Conservation (phyloP, 2,113 vertebrate species). For the Erpornis zantholeuca region DNA sequence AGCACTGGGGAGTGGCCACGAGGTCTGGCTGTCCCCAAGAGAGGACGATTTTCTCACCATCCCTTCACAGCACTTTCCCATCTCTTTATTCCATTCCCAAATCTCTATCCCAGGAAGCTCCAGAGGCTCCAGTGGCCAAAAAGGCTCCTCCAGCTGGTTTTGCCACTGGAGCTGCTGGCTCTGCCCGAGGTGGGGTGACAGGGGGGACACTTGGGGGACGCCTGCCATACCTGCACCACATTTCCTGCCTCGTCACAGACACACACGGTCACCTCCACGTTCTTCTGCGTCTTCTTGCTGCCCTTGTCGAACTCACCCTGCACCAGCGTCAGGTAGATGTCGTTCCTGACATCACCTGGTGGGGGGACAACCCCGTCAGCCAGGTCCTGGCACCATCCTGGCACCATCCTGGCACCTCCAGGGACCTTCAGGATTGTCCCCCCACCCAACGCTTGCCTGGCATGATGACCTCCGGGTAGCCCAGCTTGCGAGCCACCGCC, state of each 20-base stretch:
- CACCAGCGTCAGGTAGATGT: slow-evolving; percentile 65
- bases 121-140: background rate
- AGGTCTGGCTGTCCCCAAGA: background rate
- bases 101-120: background rate
- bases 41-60: background rate
- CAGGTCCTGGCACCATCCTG: too few species aligned
- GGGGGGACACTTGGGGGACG: background rate
- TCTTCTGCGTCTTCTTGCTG: slow-evolving; percentile 66
- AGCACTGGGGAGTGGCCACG: accelerated
- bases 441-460: slow-evolving; percentile 67
- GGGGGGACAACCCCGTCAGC: background rate
- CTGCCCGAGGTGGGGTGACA: accelerated
- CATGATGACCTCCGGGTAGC: slow-evolving; percentile 88
- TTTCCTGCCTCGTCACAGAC: slow-evolving; percentile 41
- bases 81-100: background rate
- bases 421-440: background rate
- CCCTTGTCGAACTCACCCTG: slow-evolving; percentile 66
- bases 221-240: slow-evolving; percentile 15
- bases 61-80: background rate
- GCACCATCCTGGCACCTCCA: accelerated
- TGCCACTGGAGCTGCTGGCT: background rate
- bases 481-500: slow-evolving; percentile 83
- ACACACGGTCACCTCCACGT: slow-evolving; percentile 60
- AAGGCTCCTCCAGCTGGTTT: accelerated
- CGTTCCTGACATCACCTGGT: slow-evolving; percentile 64